Base-by-base conservation (phyloP, 2,888 invertebrate genomes). In the Spodoptera picta region DNA sequence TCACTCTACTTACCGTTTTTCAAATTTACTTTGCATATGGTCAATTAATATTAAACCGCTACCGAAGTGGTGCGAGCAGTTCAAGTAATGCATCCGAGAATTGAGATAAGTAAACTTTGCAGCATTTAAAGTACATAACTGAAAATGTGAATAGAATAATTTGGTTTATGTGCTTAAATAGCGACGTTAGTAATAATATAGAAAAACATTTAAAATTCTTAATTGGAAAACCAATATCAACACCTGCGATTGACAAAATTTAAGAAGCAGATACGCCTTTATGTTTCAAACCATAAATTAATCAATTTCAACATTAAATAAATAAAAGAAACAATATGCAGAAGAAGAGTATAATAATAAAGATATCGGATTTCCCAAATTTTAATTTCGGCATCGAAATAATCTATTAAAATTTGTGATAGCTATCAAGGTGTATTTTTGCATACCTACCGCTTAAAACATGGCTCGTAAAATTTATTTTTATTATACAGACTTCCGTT, bases 1-100 rank as follows among this genome's bases (percentile, higher is more conserved):
- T 73, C 71, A 73, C 44, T 80, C 67, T 69, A 73, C 67, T 67
- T 58, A 73, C 60, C 60, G 64, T 75, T 75, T 75, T 62, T 61
- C 59, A 60, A 67, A 70, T 46, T 47, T 51, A 50, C 62, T 73
- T 52, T 59, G 55, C 50, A 36, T 51, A 61, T 23, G 54, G 44
- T 59, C 44, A 52, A 53, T 69, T 64, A 56, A 69, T 64, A 53
- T 57, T 56, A 68, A 60, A 49, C 10, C 3, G 24, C 36, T 5
- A 2, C 36, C 9, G 7, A 36, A 36, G 36, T 7, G 7, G 9
- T 36, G 36, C 36, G 5, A 7, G 4, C 36, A 36, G 36, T 36
- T 36, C 36, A 36, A 36, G 9, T 36, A 36, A 36, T 7, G 36
- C 36, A 36, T 9, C 0, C 19, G 6, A 36, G 36, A 36, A 36